These are phyloP conservation scores for Sebastes minor DNA, from an alignment of 2,797 vertebrate genomes.

Conservation along the genomic window DNA sequence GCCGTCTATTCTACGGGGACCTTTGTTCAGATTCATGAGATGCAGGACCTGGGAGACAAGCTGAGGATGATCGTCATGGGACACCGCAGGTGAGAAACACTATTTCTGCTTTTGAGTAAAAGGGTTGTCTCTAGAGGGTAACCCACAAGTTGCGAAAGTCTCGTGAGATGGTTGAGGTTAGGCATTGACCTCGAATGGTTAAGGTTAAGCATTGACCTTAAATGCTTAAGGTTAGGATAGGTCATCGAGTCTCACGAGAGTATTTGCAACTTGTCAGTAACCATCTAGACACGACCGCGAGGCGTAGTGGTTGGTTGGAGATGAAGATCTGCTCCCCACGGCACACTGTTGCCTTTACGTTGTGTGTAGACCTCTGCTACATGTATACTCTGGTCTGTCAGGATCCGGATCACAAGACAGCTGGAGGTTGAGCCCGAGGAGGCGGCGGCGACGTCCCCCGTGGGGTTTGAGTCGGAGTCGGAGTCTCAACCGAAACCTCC, in stretches of 20 bases:
- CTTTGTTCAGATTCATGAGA: constrained; percentile 98
- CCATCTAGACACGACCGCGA: neutral
- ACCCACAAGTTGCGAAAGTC: neutral
- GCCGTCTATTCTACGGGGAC: constrained; percentile 92
- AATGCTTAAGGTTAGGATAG: neutral
- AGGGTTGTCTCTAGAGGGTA: neutral
- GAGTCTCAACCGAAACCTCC: constrained; percentile 74
- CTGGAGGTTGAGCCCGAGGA: constrained; percentile 90
- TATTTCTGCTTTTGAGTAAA: neutral
- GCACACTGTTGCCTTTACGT: neutral
- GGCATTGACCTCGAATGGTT: neutral
- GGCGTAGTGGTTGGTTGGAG: neutral
- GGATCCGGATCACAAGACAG: constrained; percentile 89
- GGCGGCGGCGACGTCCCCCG: neutral
- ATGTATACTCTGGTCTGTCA: constrained; percentile 49
- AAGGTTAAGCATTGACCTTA: neutral
- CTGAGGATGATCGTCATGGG: constrained; percentile 99
- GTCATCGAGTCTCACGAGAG: neutral
- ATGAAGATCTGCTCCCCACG: neutral
- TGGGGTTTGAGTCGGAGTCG: constrained; percentile 60
- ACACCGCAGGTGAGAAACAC: constrained; percentile 88
- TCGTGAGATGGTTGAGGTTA: neutral
- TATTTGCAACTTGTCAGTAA: neutral
- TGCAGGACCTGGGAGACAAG: constrained; percentile 98
- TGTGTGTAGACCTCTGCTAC: neutral